Evolutionary conservation across 1,140 invertebrate species (phyloP).

Genomic region (Leptinotarsa lineolata): DNA sequence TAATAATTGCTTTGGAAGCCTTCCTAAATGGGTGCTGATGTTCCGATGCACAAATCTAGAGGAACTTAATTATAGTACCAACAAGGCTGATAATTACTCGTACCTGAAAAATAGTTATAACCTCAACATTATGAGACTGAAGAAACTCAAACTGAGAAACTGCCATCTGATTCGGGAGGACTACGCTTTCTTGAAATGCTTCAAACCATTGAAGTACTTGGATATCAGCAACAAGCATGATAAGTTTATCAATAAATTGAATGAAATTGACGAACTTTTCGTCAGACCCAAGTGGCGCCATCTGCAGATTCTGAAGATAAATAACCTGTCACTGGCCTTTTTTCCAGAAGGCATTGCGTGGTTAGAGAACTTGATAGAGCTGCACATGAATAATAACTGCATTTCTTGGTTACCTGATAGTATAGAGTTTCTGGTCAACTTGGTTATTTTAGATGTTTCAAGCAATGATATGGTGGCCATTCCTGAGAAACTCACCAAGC

Average conservation of each 20-base stretch:
- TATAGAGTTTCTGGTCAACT: slow-evolving; percentile 23
- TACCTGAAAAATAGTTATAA: slow-evolving; percentile 17
- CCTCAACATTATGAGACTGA: slow-evolving; percentile 1
- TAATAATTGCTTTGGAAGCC: slow-evolving; percentile 19
- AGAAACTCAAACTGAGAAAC: slow-evolving; percentile 26
- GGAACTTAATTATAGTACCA: slow-evolving; percentile 26
- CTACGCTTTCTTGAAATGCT: slow-evolving; percentile 24
- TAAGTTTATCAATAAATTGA: slow-evolving; percentile 14
- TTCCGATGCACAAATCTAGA: slow-evolving; percentile 23
- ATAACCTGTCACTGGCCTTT: slow-evolving; percentile 19
- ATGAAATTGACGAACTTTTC: slow-evolving; percentile 27
- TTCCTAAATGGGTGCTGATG: slow-evolving; percentile 26
- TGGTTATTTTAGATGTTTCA: slow-evolving; percentile 25
- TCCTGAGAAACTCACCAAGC: slow-evolving; percentile 4
- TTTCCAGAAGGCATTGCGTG: slow-evolving; percentile 26
- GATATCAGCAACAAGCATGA: slow-evolving; percentile 27
- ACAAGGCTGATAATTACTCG: neutral
- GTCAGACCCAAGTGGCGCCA: slow-evolving; percentile 21
- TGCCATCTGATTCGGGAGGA: slow-evolving; percentile 14
- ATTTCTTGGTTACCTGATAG: slow-evolving; percentile 30
- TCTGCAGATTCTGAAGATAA: slow-evolving; percentile 24
- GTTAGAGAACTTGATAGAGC: slow-evolving; percentile 22
- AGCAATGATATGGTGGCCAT: slow-evolving; percentile 18
- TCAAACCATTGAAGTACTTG: slow-evolving; percentile 21
- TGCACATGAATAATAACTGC: slow-evolving; percentile 22